Evolutionary conservation across 2,888 invertebrate genomes (phyloP).

Genomic region (Acrobeloides nanus): DNA sequence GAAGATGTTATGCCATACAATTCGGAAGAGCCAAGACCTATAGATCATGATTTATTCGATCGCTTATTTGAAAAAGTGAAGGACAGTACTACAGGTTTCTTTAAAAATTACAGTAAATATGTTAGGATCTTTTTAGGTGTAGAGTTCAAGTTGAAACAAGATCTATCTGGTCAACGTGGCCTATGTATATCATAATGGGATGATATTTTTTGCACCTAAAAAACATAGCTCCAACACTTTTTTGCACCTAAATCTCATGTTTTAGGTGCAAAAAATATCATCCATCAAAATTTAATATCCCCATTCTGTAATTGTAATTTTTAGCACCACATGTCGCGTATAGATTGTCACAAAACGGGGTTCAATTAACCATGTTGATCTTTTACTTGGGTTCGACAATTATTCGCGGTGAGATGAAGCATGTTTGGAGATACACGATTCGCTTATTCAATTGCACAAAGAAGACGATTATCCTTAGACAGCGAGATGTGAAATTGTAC

Average conservation of each 20-base stretch:
- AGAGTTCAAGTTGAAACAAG: conserved; percentile 18
- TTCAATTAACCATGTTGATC: conserved; percentile 92
- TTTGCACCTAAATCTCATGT: neutral
- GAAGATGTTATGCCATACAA: conserved; percentile 74
- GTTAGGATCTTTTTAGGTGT: conserved; percentile 11
- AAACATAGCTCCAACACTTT: conserved; percentile 1
- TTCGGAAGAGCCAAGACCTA: conserved; percentile 63
- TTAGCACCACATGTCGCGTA: conserved; percentile 70
- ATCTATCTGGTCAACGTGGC: conserved; percentile 33
- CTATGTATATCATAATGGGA: conserved; percentile 22
- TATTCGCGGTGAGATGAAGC: conserved; percentile 46
- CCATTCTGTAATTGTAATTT: conserved; percentile 7
- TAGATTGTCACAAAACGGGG: conserved; percentile 89
- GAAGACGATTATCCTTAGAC: conserved; percentile 79
- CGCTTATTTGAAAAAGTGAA: conserved; percentile 34
- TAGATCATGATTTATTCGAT: conserved; percentile 83
- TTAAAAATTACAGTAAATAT: neutral
- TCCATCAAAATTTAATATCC: neutral
- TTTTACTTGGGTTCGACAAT: conserved; percentile 71
- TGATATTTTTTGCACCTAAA: conserved; percentile 1
- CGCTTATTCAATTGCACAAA: conserved; percentile 86
- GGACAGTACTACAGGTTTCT: conserved; percentile 12
- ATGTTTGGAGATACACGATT: conserved; percentile 89
- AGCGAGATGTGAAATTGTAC: conserved; percentile 96
- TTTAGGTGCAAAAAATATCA: conserved; percentile 2